Base-by-base conservation (phyloP, 2,888 invertebrate species). In the Xanthia togata region DNA sequence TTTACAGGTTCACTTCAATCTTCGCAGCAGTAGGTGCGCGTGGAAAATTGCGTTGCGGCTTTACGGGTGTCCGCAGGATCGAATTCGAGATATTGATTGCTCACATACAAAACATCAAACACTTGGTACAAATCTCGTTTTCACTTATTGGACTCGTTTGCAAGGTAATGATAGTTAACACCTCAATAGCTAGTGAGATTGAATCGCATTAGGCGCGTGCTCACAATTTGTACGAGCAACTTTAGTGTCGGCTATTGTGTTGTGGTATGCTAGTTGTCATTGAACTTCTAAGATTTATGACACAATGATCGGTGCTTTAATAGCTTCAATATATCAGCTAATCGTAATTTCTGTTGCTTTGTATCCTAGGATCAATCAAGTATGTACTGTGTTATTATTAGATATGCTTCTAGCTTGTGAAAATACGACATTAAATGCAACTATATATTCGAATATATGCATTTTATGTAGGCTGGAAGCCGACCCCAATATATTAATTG, bases 1-100 rank as follows among this genome's bases (percentile, higher is more conserved):
- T 96, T 96, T 96, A 95, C 95, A 95, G 95, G 93, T 96, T 95
- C 90, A 90, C 92, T 94, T 93, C 93, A 94, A 96, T 95, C 93
- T 91, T 90, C 90, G 88, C 90, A 90, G 92, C 92, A 92, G 92
- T 93, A 91, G 91, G 92, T 90, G 89, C 88, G 90, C 91, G 89
- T 88, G 85, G 92, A 88, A 96, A 95, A 95, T 96, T 95, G 92
- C 92, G 88, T 94, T 96, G 95, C 90, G 95, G 95, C 95, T 94
- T 93, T 91, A 93, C 93, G 89, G 90, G 91, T 91, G 91, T 94
- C 92, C 90, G 91, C 91, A 90, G 90, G 88, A 92, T 91, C 87
- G 88, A 92, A 90, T 73, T 77, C 59, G 75, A 75, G 77, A 85
- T 88, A 88, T 85, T 75, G 68, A 83, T 83, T 84, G 60, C 79